Percentiles rank a stretch among this genome's conserved stretches.
Conservation (phyloP, 2,888 invertebrate species). For the Meghimatium bilineatum region DNA sequence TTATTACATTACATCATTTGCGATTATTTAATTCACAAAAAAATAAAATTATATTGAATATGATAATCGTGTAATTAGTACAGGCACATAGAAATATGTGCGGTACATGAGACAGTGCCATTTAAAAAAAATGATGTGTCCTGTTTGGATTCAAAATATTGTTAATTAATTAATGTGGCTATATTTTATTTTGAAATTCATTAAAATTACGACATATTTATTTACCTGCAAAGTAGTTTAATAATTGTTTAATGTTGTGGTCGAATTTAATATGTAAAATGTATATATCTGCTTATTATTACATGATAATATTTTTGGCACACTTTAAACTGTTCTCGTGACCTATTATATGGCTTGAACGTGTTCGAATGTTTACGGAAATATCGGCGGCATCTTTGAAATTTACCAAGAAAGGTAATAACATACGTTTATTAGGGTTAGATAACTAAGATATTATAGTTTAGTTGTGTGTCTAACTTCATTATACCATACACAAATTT, state of each 20-base stretch:
- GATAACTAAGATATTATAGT: too few relatives aligned
- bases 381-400: conserved; percentile 39
- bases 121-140: neutral
- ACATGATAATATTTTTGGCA: neutral
- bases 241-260: too few relatives aligned
- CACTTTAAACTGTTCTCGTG: neutral
- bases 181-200: too few relatives aligned
- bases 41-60: too few relatives aligned
- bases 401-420: neutral
- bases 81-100: neutral
- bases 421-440: too few relatives aligned
- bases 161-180: neutral
- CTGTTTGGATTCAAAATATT: neutral
- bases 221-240: too few relatives aligned
- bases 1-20: too few relatives aligned
- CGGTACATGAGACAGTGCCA: neutral
- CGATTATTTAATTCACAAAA: too few relatives aligned
- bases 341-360: neutral
- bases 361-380: conserved; percentile 19
- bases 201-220: too few relatives aligned
- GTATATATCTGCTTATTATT: neutral
- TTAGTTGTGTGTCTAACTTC: too few relatives aligned
- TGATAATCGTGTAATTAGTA: neutral
- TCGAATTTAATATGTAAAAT: neutral
- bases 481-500: too few relatives aligned